Conservation (phyloP, 1,140 invertebrate species). For the Habropoda laboriosa region DNA sequence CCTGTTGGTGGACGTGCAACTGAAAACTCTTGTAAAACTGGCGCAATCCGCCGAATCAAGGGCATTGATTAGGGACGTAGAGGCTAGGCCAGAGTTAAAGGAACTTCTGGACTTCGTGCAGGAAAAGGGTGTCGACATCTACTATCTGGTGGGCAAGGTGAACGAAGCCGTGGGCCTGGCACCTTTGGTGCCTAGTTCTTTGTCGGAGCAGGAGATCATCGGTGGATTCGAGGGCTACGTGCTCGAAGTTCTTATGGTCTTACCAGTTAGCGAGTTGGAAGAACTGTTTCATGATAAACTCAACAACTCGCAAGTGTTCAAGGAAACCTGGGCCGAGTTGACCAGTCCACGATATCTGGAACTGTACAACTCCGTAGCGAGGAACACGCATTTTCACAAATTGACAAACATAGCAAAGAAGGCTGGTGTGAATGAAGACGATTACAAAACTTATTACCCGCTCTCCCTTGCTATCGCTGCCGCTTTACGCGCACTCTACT, state of each 20-base stretch:
- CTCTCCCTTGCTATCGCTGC: too few relatives aligned
- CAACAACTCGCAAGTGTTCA: constrained; percentile 28
- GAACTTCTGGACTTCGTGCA: constrained; percentile 56
- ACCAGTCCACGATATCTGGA: accelerated
- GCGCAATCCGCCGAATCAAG: constrained; percentile 4
- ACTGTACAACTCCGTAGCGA: background rate
- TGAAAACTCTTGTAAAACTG: constrained; percentile 21
- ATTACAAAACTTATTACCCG: too few relatives aligned
- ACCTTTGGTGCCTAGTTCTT: background rate
- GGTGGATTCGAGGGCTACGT: constrained; percentile 56
- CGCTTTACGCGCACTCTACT: too few relatives aligned
- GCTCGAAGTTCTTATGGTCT: constrained; percentile 9
- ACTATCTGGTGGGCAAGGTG: constrained; percentile 29
- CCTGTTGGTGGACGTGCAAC: constrained; percentile 6
- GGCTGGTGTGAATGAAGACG: accelerated
- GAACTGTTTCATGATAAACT: constrained; percentile 35
- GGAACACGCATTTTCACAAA: background rate
- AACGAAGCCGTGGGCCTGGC: constrained; percentile 36
- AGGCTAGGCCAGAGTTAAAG: constrained; percentile 25
- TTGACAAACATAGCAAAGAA: background rate
- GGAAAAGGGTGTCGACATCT: constrained; percentile 54
- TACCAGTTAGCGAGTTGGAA: background rate
- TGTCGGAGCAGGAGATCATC: background rate
- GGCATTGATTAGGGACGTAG: constrained; percentile 30
- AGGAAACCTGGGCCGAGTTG: background rate